Evolutionary conservation across 2,113 vertebrate genomes (phyloP).

Genomic region (Chaetodon auriga): DNA sequence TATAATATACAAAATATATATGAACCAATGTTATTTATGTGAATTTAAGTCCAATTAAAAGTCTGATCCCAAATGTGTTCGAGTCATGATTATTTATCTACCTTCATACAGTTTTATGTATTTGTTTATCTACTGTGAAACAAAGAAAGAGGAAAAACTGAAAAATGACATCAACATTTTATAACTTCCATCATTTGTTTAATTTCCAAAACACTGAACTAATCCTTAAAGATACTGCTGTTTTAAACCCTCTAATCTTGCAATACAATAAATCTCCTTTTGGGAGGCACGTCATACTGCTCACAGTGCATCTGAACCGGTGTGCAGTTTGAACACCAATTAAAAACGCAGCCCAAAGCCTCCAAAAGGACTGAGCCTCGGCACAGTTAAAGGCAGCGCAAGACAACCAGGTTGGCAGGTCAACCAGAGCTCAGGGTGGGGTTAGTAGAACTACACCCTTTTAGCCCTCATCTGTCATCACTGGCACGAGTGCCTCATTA

Average conservation of each 20-base stretch:
- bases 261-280: neutral
- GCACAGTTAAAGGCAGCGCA: neutral
- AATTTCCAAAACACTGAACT: neutral
- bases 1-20: conserved; percentile 85
- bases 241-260: neutral
- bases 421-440: conserved; percentile 60
- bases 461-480: conserved; percentile 73
- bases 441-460: conserved; percentile 57
- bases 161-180: no score
- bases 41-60: conserved; percentile 87
- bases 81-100: conserved; percentile 29
- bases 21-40: conserved; percentile 90
- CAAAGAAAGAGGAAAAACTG: no score
- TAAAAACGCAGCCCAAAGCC: conserved; percentile 42
- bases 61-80: conserved; percentile 79
- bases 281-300: neutral
- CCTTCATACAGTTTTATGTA: neutral
- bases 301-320: conserved; percentile 1
- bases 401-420: conserved; percentile 67
- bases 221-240: neutral
- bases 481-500: conserved; percentile 57
- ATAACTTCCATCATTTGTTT: no score
- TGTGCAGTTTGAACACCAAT: neutral
- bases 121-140: no score
- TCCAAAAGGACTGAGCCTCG: conserved; percentile 10